Evolutionary conservation across 2,888 invertebrate genomes (phyloP), one percentile per base, ranked within the genome.

Genomic region (Eilema griseolum): DNA sequence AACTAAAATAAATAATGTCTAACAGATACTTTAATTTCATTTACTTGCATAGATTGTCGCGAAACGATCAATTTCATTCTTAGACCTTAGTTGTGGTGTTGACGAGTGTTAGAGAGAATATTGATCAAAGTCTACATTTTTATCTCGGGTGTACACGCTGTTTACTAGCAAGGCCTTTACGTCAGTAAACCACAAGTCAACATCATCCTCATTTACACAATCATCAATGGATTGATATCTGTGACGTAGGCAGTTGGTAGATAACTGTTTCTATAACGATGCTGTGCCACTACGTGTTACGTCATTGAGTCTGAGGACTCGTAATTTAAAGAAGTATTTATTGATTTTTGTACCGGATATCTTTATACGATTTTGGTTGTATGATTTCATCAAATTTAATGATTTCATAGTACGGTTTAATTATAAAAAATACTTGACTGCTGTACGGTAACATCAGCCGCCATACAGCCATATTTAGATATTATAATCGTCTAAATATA

Each of bases 231-330:
- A 59, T 67, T 67, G 72, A 65, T 78, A 46, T 72, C 37, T 66
- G 23, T 75, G 69, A 72, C 71, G 79, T 72, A 28, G 56, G 11
- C 46, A 37, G 59, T 60, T n/a, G 26, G 11, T 0, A 46, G 77
- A 79, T 82, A 71, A 72, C 80, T 77, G 82, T 80, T 77, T 61
- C 80, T 77, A 80, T 74, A 73, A 72, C 26, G 46, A 56, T 56
- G 20, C 62, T 70, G 24, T n/a, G 10, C 7, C n/a, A n/a, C 37
- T 37, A 37, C 24, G 31, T 33, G 11, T 61, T 57, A 70, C 66
- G 61, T 70, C 65, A 65, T 23, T 61, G 26, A 41, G 14, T 31
- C 24, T 69, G 10, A 28, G 7, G 3, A 16, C 4, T 23, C 46
- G 14, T 52, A 20, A 52, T n/a, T n/a, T 52, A n/a, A 52, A n/a